Base-by-base conservation (phyloP, 1,140 invertebrate species). In the Lineus longissimus region DNA sequence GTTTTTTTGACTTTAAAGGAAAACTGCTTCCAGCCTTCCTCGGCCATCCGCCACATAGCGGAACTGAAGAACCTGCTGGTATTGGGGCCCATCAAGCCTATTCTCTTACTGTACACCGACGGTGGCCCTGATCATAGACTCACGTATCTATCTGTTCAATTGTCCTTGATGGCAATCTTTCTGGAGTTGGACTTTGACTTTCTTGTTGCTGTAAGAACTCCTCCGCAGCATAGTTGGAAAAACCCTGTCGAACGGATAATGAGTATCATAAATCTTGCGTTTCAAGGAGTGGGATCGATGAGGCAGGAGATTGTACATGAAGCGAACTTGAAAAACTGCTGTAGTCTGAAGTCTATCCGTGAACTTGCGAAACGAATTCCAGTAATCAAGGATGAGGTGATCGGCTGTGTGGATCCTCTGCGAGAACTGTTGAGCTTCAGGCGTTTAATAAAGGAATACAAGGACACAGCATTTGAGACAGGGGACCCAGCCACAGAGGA, bases 121-220 rank as follows among this genome's bases (percentile, higher is more conserved):
- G 70, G 68, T 30, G 68, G 70, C 0, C 65, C 67, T 36, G 68
- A 71, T 36, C 70, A 71, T 40, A 55, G 70, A 36, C 45, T 54
- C 1, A 71, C 63, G n/a, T 67, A 47, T 51, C 7, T 59, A 15
- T 31, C 45, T 47, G 70, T 72, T 17, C 33, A 68, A 55, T 23
- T 65, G 13, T 54, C 68, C 1, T 17, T 51, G 6, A 40, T 72
- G 17, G 29, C 33, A 15, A 13, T 64, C 2, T 72, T 72, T 55
- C 47, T 63, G 15, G 30, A 31, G 13, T 33, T 66, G 15, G 58
- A 72, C 43, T 61, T 66, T 19, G 70, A 70, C 55, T 43, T 68
- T 22, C n/a, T 70, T 15, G 30, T 64, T 36, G 58, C 57, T 23
- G 61, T 31, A 29, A 55, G 68, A 40, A 65, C 64, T 30, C 59